Evolutionary conservation across 2,113 vertebrate genomes (phyloP).

Genomic region (western clawed frog (Xenopus tropicalis)): UCB_Xtro_10.0 CM004450.2:8149001-8149500

Average conservation of each 20-base stretch:
- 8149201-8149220: conserved; percentile 34
- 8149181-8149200: conserved; percentile 40
- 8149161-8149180: conserved; percentile 7
- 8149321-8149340: conserved; percentile 20
- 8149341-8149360: background rate
- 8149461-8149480: conserved; percentile 32
- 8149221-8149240: background rate
- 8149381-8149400: background rate
- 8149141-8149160: conserved; percentile 18
- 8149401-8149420: conserved; percentile 20
- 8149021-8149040: too few relatives aligned
- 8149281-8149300: background rate
- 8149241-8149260: conserved; percentile 6
- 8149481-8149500: conserved; percentile 37
- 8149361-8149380: conserved; percentile 3
- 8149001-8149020: too few relatives aligned
- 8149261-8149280: conserved; percentile 24
- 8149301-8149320: background rate
- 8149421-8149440: conserved; percentile 32
- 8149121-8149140: conserved; percentile 7
- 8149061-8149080: too few relatives aligned
- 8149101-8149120: too few relatives aligned
- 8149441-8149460: conserved; percentile 26
- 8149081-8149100: too few relatives aligned
- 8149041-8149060: too few relatives aligned